Evolutionary conservation across 2,888 invertebrate species (phyloP).

Genomic region (Petrolisthes manimaculis): DNA sequence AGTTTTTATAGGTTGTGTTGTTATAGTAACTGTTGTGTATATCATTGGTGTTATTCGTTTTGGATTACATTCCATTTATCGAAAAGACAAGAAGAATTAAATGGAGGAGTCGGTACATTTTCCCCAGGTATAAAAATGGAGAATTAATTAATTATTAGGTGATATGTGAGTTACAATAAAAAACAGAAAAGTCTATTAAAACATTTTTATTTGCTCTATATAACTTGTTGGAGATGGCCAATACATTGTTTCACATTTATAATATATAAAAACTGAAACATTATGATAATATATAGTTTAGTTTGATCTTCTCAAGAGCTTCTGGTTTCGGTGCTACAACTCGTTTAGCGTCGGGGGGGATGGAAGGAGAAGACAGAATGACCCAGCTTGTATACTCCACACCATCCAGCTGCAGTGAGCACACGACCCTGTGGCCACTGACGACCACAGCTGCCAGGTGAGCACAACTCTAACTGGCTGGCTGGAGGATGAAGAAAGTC

Average conservation of each 20-base stretch:
- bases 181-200: slow-evolving; percentile 43
- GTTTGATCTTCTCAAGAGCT: slow-evolving; percentile 17
- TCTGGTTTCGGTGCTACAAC: slow-evolving; percentile 6
- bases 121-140: no score
- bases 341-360: background rate
- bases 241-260: slow-evolving; percentile 44
- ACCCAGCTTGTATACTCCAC: background rate
- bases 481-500: background rate
- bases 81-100: no score
- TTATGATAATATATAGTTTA: background rate
- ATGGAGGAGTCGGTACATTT: no score
- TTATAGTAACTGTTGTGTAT: no score
- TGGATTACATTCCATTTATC: background rate
- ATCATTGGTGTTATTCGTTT: no score
- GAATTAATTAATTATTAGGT: no score
- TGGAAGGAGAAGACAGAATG: slow-evolving; percentile 8
- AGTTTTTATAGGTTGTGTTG: no score
- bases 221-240: slow-evolving; percentile 46
- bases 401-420: slow-evolving; percentile 23
- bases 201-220: slow-evolving; percentile 49
- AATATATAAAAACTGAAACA: slow-evolving; percentile 35
- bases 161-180: slow-evolving; percentile 8
- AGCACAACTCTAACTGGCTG: slow-evolving; percentile 18
- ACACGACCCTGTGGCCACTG: slow-evolving; percentile 28
- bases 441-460: slow-evolving; percentile 28